These are phyloP conservation scores for Pterobdella sp. DNA, from an alignment of 2,888 invertebrate genomes.

Conservation along the genomic window DNA sequence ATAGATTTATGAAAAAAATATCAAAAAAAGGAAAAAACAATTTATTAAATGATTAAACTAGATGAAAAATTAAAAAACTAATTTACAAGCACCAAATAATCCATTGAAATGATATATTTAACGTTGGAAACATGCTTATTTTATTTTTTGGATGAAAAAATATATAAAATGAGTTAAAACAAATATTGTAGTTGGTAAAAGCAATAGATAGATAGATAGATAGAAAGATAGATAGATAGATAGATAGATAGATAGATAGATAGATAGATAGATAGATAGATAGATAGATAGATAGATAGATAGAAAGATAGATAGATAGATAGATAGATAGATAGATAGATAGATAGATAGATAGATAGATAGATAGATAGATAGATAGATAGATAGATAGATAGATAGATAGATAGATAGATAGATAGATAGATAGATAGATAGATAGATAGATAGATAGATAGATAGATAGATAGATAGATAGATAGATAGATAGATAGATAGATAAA, in stretches of 20 bases:
- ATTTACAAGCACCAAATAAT: not conserved
- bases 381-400: not conserved
- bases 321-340: conserved; percentile 13
- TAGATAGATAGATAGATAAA: too few species aligned
- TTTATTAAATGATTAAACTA: not conserved
- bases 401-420: not conserved
- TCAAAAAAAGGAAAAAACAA: not conserved
- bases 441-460: too few species aligned
- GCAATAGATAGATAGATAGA: conserved; percentile 2
- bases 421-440: too few species aligned
- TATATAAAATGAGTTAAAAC: not conserved
- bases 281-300: conserved; percentile 9
- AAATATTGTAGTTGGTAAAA: conserved; percentile 4
- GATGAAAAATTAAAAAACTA: not conserved
- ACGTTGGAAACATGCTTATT: not conserved
- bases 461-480: too few species aligned
- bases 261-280: conserved; percentile 10
- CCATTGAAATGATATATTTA: not conserved
- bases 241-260: not conserved
- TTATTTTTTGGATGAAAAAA: not conserved
- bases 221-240: not conserved
- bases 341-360: not conserved
- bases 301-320: conserved; percentile 5
- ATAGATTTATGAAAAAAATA: too few species aligned
- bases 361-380: not conserved